Percentiles rank a stretch among this genome's conserved stretches.
Conservation (phyloP, 2,888 invertebrate genomes). For the Lepidonotus clava region DNA sequence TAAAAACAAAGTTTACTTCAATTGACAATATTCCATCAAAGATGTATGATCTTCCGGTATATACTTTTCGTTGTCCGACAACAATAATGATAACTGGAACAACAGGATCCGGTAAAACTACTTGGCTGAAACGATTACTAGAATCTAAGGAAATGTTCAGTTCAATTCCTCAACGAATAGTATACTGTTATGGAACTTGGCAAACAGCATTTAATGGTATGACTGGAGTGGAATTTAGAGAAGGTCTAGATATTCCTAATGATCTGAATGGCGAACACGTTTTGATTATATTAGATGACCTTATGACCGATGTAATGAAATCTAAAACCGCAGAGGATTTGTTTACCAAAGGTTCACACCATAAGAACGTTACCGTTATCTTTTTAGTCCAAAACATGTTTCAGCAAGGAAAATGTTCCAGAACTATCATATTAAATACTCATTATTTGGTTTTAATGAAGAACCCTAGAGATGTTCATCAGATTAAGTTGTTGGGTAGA, state of each 20-base stretch:
- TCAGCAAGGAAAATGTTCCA: constrained; percentile 27
- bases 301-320: constrained; percentile 26
- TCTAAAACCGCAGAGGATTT: neutral
- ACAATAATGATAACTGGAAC: neutral
- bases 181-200: constrained; percentile 32
- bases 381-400: constrained; percentile 47
- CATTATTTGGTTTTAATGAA: constrained; percentile 35
- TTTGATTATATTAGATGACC: constrained; percentile 17
- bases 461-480: constrained; percentile 35
- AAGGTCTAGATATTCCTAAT: neutral
- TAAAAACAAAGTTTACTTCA: neutral
- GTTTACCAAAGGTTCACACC: constrained; percentile 49
- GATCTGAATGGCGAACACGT: neutral
- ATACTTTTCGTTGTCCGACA: neutral
- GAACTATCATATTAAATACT: constrained; percentile 29
- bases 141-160: neutral
- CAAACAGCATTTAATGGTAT: constrained; percentile 2
- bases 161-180: neutral
- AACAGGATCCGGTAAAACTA: constrained; percentile 15
- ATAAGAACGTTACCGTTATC: constrained; percentile 21
- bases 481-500: constrained; percentile 11
- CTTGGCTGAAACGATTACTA: neutral
- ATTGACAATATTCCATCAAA: neutral
- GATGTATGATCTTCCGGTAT: neutral
- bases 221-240: neutral